Conservation (phyloP, 2,113 vertebrate species). For the Zingel zingel region DNA sequence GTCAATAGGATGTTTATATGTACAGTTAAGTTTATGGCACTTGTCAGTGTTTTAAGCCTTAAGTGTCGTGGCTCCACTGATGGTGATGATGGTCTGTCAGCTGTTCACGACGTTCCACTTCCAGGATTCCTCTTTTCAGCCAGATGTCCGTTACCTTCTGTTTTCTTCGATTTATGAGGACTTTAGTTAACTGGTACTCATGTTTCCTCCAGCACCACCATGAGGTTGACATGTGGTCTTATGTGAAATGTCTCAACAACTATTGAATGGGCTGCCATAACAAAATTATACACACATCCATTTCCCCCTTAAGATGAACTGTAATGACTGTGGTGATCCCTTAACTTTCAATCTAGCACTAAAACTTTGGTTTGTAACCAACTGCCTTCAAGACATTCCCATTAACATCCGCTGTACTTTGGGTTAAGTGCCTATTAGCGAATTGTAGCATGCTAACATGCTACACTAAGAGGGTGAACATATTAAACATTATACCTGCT, state of each 20-base stretch:
- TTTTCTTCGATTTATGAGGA: too few relatives aligned
- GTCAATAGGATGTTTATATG: not conserved
- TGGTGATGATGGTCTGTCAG: not conserved
- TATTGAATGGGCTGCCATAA: not conserved
- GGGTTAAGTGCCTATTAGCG: not conserved
- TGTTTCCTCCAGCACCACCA: not conserved
- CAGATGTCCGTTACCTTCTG: too few relatives aligned
- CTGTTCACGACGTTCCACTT: too few relatives aligned
- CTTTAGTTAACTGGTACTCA: too few relatives aligned
- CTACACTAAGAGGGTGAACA: not conserved
- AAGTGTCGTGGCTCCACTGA: not conserved
- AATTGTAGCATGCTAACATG: not conserved
- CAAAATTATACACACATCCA: not conserved
- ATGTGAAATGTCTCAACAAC: not conserved
- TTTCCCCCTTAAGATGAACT: not conserved
- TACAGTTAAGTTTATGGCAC: not conserved
- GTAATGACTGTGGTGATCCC: not conserved
- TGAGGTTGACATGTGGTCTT: not conserved
- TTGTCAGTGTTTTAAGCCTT: not conserved
- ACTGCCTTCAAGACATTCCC: not conserved
- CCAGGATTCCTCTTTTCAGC: too few relatives aligned
- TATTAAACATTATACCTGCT: not conserved
- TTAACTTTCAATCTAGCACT: not conserved
- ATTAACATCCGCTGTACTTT: not conserved
- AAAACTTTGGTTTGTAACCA: not conserved